Conservation (phyloP, 1,140 invertebrate species). For the Pachyrhynchus sulphureomaculatus region DNA sequence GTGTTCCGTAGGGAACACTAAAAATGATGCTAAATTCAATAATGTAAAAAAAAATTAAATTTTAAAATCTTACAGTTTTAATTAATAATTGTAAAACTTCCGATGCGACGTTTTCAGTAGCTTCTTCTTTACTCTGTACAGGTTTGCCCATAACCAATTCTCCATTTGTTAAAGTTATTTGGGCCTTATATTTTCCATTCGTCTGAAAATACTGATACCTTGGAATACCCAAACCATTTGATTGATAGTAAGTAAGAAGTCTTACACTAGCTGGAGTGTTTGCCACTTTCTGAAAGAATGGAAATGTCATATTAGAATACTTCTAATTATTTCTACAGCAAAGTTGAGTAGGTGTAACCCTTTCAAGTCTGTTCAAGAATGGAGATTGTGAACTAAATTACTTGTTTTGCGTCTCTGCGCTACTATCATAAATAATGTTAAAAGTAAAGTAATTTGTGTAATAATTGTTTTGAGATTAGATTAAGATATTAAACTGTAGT, state of each 20-base stretch:
- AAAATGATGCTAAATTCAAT: no score
- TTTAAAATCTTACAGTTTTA: constrained; percentile 22
- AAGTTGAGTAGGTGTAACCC: no score
- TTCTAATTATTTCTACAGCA: no score
- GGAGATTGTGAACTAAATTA: no score
- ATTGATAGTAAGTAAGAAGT: constrained; percentile 52
- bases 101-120: constrained; percentile 52
- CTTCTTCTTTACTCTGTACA: constrained; percentile 46
- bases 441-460: no score
- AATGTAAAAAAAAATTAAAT: background rate
- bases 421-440: no score
- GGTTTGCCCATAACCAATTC: constrained; percentile 48
- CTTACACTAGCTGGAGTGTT: constrained; percentile 41
- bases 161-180: constrained; percentile 51
- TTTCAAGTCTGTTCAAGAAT: no score
- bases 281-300: constrained; percentile 5
- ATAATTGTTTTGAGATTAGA: no score
- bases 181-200: constrained; percentile 44
- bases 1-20: no score
- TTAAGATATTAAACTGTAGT: no score
- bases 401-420: no score
- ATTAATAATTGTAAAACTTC: constrained; percentile 43
- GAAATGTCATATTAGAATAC: no score
- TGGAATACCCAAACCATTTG: constrained; percentile 49
- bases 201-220: constrained; percentile 51